Conservation (phyloP, 2,797 vertebrate genomes). For the Gymnothorax reevesii region DNA sequence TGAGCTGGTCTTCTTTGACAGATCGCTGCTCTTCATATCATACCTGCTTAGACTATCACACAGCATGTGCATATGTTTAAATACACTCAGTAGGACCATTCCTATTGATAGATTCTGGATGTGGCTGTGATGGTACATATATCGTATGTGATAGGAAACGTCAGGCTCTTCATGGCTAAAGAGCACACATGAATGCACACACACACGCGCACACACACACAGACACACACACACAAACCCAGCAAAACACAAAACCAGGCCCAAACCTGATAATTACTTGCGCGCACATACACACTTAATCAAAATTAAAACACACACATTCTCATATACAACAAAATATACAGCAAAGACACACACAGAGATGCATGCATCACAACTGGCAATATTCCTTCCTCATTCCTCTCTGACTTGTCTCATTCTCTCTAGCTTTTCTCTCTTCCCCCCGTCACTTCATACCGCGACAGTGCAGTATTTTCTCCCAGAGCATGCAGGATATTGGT, state of each 20-base stretch:
- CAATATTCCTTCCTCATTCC: not conserved
- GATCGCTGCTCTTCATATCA: too few species aligned
- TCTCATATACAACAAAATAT: not conserved
- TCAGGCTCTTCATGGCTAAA: too few species aligned
- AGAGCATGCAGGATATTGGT: not conserved
- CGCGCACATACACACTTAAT: not conserved
- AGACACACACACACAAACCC: not conserved
- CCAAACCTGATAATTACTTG: too few species aligned
- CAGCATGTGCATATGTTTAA: too few species aligned
- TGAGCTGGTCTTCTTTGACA: too few species aligned
- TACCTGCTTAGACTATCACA: too few species aligned
- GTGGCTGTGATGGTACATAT: too few species aligned
- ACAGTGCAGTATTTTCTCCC: too few species aligned
- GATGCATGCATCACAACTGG: not conserved
- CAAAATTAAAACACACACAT: not conserved
- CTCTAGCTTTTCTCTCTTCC: not conserved
- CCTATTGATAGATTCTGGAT: too few species aligned
- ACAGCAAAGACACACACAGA: not conserved
- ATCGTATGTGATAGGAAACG: too few species aligned
- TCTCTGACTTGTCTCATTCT: not conserved
- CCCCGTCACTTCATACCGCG: not conserved
- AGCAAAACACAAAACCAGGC: not conserved
- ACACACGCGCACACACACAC: not conserved
- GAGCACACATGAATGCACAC: too few species aligned
- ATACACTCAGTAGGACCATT: too few species aligned